Evolutionary conservation across 2,797 vertebrate species (phyloP).

Genomic region (Xiphophorus birchmanni): DNA sequence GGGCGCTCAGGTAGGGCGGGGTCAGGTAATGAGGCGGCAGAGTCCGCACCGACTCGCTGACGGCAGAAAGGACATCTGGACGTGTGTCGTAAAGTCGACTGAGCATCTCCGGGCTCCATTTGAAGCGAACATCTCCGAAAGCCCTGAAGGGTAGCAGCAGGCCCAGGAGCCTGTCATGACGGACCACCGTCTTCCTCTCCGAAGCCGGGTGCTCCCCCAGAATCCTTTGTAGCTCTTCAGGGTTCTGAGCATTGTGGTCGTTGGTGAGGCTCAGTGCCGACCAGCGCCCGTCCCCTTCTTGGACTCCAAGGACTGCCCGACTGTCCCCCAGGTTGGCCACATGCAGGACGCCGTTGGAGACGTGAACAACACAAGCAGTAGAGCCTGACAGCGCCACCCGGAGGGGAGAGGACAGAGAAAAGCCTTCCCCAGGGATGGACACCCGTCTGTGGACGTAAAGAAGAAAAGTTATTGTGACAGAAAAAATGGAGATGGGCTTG

Average conservation of each 20-base stretch:
- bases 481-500: not conserved
- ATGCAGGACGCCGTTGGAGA: constrained; percentile 62
- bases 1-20: constrained; percentile 74
- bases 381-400: constrained; percentile 73
- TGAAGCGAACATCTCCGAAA: constrained; percentile 74
- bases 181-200: constrained; percentile 64
- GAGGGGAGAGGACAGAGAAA: constrained; percentile 58
- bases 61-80: constrained; percentile 26
- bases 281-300: constrained; percentile 62
- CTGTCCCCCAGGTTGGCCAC: constrained; percentile 77
- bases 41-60: constrained; percentile 41
- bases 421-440: constrained; percentile 37
- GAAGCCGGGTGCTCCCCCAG: constrained; percentile 64
- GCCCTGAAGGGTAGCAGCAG: constrained; percentile 76
- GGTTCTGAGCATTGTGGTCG: constrained; percentile 77
- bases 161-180: constrained; percentile 73
- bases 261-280: constrained; percentile 63
- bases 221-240: constrained; percentile 67
- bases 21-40: constrained; percentile 63
- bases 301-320: constrained; percentile 72
- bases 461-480: not conserved
- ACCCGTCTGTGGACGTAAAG: constrained; percentile 39
- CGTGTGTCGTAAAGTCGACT: constrained; percentile 55
- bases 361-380: constrained; percentile 69
- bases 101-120: constrained; percentile 73